Conservation (phyloP, 2,113 vertebrate species). For the Varanus salvator region DNA sequence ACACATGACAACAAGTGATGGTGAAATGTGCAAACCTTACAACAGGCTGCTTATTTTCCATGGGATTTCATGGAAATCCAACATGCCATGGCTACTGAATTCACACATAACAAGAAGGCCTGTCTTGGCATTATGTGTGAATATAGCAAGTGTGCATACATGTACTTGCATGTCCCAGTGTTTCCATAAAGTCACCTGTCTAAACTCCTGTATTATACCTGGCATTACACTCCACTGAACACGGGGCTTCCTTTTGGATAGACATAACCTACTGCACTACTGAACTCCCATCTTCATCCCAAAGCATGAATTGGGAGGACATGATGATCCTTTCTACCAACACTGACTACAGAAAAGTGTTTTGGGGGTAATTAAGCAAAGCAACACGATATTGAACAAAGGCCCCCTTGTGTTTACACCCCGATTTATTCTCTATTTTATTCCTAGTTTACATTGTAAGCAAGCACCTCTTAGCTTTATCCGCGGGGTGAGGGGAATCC, state of each 20-base stretch:
- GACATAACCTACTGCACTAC: neutral
- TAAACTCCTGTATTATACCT: neutral
- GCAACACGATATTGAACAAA: neutral
- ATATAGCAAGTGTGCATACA: too few relatives aligned
- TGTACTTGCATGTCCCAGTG: neutral
- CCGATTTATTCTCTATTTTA: too few relatives aligned
- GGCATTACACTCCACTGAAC: neutral
- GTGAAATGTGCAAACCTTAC: too few relatives aligned
- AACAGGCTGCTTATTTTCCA: too few relatives aligned
- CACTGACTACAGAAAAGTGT: neutral
- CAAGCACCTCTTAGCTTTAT: neutral
- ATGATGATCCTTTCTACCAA: neutral
- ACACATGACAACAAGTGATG: too few relatives aligned
- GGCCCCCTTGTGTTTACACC: neutral
- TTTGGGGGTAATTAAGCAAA: neutral
- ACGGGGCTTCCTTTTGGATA: neutral
- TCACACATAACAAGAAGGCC: too few relatives aligned
- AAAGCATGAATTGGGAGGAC: neutral
- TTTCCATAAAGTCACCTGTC: neutral
- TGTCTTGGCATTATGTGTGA: too few relatives aligned
- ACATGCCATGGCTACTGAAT: too few relatives aligned
- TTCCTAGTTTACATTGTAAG: neutral
- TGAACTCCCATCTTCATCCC: neutral
- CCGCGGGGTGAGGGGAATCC: neutral
- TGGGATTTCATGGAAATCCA: too few relatives aligned